These are phyloP conservation scores for Morus bassanus DNA, from an alignment of 2,797 vertebrate genomes.

Conservation along the genomic window DNA sequence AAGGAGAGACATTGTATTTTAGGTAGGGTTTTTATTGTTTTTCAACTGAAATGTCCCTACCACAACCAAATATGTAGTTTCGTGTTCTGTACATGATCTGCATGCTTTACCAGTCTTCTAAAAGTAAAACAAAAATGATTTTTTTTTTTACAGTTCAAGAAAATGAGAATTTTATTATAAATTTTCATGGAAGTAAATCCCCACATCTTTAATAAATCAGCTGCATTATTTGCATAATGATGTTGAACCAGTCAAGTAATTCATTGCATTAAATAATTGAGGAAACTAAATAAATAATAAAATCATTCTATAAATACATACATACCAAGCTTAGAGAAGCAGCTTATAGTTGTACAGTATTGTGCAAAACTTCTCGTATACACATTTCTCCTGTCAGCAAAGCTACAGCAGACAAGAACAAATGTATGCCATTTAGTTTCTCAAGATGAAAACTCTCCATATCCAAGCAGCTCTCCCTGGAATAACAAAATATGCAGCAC, in stretches of 20 bases:
- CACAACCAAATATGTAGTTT: not conserved
- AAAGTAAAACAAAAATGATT: not conserved
- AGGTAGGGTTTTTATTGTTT: not conserved
- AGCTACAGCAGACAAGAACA: not conserved
- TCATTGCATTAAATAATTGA: not conserved
- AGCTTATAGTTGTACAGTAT: not conserved
- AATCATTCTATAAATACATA: not conserved
- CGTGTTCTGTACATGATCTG: not conserved
- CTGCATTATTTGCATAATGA: not conserved
- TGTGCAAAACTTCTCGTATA: not conserved
- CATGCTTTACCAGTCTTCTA: not conserved
- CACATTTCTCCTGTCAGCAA: not conserved
- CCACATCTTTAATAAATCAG: not conserved
- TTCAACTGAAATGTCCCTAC: not conserved
- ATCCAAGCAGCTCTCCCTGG: not conserved
- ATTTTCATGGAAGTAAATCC: not conserved
- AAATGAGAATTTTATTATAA: not conserved
- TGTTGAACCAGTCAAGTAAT: not conserved
- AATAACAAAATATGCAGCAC: not conserved
- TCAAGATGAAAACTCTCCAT: not conserved
- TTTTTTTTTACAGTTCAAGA: not conserved
- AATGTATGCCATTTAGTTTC: not conserved
- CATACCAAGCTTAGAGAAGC: not conserved
- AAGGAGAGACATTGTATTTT: not conserved
- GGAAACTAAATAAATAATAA: not conserved